Percentiles rank a stretch among this genome's conserved stretches.
phyloP scores from a whole-genome alignment of 2,888 invertebrate genomes.

The Thereva unica region DNA sequence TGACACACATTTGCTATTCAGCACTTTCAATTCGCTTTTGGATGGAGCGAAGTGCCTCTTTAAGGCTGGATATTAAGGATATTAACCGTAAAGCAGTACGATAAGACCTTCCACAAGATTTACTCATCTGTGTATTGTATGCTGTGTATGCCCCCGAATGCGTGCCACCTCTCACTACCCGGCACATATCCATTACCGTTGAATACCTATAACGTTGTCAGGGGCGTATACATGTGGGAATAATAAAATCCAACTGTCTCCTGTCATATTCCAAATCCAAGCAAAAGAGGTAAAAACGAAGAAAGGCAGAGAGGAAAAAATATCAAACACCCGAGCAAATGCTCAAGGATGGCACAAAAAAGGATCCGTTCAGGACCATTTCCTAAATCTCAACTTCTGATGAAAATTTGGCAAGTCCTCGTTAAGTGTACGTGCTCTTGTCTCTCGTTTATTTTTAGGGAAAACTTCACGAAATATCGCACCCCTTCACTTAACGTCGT shows the following conservation, averaged over 20 bases:
- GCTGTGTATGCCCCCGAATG: too few relatives aligned
- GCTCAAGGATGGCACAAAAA: neutral
- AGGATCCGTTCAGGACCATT: neutral
- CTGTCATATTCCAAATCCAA: slow-evolving; percentile 1
- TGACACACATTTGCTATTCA: slow-evolving; percentile 17
- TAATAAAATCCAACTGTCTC: slow-evolving; percentile 19
- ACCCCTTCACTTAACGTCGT: slow-evolving; percentile 14
- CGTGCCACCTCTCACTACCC: neutral
- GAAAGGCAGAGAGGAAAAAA: neutral
- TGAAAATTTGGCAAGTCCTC: slow-evolving; percentile 4
- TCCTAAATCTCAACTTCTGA: slow-evolving; percentile 2
- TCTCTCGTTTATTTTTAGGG: slow-evolving; percentile 11
- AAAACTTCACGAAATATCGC: slow-evolving; percentile 4
- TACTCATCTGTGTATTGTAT: neutral
- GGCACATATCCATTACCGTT: neutral
- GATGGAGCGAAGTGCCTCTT: slow-evolving; percentile 13
- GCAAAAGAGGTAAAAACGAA: neutral
- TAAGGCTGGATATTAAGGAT: slow-evolving; percentile 2
- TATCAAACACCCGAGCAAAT: too few relatives aligned
- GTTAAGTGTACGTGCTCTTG: slow-evolving; percentile 15
- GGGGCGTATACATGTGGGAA: neutral
- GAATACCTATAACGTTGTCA: neutral
- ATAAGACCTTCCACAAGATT: slow-evolving; percentile 14
- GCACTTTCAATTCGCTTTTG: slow-evolving; percentile 12
- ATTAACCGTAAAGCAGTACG: slow-evolving; percentile 11